Conservation (phyloP, 1,140 invertebrate species). For the Riptortus pedestris region DNA sequence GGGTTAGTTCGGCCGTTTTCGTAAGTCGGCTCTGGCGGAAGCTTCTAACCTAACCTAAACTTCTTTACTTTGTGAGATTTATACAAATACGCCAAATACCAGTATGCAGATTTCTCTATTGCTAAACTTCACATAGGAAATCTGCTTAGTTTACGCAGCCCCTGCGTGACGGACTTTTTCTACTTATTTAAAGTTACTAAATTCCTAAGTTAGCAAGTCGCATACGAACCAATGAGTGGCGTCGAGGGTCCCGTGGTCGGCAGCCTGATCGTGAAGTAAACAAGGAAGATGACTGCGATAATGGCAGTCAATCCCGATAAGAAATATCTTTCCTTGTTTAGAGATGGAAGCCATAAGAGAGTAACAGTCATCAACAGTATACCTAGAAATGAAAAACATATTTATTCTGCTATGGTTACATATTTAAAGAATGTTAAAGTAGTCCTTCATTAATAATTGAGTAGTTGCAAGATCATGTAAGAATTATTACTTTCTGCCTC, state of each 20-base stretch:
- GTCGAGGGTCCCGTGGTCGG: slow-evolving; percentile 49
- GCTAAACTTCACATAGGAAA: no score
- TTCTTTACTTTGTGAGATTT: no score
- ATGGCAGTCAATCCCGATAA: slow-evolving; percentile 48
- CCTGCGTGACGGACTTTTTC: no score
- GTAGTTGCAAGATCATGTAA: neutral
- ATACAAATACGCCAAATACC: no score
- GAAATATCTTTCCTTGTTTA: slow-evolving; percentile 52
- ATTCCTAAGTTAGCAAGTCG: no score
- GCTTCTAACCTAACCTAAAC: no score
- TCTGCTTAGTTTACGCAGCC: no score
- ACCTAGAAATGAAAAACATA: slow-evolving; percentile 37
- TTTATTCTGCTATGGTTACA: neutral
- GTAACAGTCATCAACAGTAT: slow-evolving; percentile 49
- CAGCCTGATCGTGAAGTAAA: slow-evolving; percentile 51
- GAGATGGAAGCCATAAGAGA: slow-evolving; percentile 54
- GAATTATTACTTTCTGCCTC: neutral
- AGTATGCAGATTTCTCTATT: no score
- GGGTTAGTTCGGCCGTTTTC: no score
- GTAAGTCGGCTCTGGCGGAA: no score
- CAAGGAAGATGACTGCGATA: slow-evolving; percentile 48
- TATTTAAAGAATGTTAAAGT: neutral
- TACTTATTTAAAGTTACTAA: no score
- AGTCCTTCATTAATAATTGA: neutral
- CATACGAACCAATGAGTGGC: slow-evolving; percentile 52